A percentile compares a stretch with the other conserved stretches of the same genome.
These are phyloP conservation scores for Aplysina aerophoba DNA, from an alignment of 37 sponge, comb jelly and placozoan genomes.

Conservation along the genomic window DNA sequence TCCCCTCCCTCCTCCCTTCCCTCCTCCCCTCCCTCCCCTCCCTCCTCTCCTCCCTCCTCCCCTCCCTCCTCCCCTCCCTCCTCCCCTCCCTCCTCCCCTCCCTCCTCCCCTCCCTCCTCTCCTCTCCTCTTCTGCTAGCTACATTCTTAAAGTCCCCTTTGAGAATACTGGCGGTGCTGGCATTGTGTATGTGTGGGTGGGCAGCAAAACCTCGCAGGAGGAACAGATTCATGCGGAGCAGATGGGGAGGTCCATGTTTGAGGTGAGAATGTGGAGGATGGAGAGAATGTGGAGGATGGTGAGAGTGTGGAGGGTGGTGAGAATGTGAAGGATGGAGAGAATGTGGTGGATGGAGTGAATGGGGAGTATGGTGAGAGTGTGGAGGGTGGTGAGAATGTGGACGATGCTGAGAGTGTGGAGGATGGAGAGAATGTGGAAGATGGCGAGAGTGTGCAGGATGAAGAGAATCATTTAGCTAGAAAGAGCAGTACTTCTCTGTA, in stretches of 20 bases:
- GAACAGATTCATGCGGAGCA: conserved; percentile 91
- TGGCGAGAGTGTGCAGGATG: too few species aligned
- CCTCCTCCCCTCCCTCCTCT: too few species aligned
- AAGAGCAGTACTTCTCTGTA: too few species aligned
- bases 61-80: too few species aligned
- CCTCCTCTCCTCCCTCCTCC: too few species aligned
- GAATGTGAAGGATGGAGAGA: too few species aligned
- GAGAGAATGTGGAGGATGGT: background rate
- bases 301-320: too few species aligned
- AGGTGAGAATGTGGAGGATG: conserved; percentile 42
- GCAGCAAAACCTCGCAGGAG: conserved; percentile 79
- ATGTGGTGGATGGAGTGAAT: background rate
- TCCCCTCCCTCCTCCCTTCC: background rate
- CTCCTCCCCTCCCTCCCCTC: too few species aligned
- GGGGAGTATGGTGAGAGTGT: background rate
- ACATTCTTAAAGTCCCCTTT: conserved; percentile 93
- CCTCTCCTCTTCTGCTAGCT: conserved; percentile 26
- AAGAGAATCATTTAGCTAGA: too few species aligned
- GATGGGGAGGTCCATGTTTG: conserved; percentile 85
- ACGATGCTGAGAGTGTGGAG: too few species aligned
- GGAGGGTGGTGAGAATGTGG: background rate
- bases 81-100: too few species aligned
- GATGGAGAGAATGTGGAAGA: too few species aligned
- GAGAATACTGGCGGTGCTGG: conserved; percentile 79
- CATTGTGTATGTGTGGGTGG: conserved; percentile 96